A percentile compares a stretch with the other conserved stretches of the same genome.
Evolutionary conservation across 2,797 vertebrate genomes (phyloP).

Genomic region (Neosilurus hyrtlii): DNA sequence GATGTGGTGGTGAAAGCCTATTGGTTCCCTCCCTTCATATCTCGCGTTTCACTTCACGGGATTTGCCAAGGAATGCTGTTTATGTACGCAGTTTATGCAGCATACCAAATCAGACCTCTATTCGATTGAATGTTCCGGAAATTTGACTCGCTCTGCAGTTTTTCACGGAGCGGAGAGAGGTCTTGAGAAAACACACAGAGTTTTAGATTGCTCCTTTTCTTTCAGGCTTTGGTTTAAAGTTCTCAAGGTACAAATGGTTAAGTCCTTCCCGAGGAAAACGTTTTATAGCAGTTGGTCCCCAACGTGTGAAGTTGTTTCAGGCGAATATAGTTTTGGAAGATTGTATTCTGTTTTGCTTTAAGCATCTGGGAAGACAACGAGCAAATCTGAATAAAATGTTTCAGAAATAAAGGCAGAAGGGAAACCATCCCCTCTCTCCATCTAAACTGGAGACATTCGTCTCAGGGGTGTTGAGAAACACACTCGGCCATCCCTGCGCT

Average conservation of each 20-base stretch:
- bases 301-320: neutral
- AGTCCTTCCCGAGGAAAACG: neutral
- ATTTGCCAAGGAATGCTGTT: constrained; percentile 42
- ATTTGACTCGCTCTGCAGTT: constrained; percentile 22
- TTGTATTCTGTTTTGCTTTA: neutral
- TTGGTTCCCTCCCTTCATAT: constrained; percentile 29
- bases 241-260: neutral
- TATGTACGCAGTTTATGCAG: constrained; percentile 27
- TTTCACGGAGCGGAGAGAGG: too few relatives aligned
- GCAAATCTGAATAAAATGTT: constrained; percentile 9
- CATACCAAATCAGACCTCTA: constrained; percentile 36
- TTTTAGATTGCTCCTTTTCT: neutral
- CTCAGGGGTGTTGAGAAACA: constrained; percentile 34
- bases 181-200: neutral
- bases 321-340: constrained; percentile 1
- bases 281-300: neutral
- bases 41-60: constrained; percentile 33
- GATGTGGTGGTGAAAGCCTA: constrained; percentile 38
- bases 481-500: constrained; percentile 19
- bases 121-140: constrained; percentile 23
- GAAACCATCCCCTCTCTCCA: constrained; percentile 21
- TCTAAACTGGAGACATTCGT: constrained; percentile 8
- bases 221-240: neutral
- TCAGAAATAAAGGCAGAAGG: constrained; percentile 16
- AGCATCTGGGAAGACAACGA: neutral